A percentile compares a stretch with the other conserved stretches of the same genome.
Evolutionary conservation across 2,888 invertebrate genomes (phyloP).

Genomic region (Nemotelus nigrinus): DNA sequence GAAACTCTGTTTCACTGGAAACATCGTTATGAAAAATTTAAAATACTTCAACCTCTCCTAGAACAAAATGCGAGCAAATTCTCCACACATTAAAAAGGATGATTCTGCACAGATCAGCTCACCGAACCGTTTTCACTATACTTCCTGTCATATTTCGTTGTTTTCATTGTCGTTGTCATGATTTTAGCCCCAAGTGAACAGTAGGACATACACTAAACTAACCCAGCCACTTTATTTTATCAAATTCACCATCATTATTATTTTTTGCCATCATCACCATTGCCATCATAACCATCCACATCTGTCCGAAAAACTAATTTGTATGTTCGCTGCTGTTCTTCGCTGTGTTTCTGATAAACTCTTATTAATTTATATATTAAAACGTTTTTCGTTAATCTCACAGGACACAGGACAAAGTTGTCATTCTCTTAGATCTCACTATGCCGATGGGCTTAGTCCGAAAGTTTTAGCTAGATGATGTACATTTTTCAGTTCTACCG

Average conservation of each 20-base stretch:
- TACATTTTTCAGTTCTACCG: slow-evolving; percentile 20
- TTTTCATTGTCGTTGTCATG: neutral
- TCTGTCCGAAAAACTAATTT: slow-evolving; percentile 23
- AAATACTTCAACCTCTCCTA: too few relatives aligned
- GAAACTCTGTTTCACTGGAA: too few relatives aligned
- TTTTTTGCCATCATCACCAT: too few relatives aligned
- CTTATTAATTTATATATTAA: slow-evolving; percentile 35
- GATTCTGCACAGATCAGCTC: too few relatives aligned
- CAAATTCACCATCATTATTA: too few relatives aligned
- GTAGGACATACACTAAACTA: neutral
- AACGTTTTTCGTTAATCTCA: slow-evolving; percentile 19
- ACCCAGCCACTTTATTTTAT: neutral
- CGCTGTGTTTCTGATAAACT: slow-evolving; percentile 14
- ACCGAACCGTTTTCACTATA: slow-evolving; percentile 23
- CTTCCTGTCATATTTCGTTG: slow-evolving; percentile 27
- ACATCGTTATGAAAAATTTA: too few relatives aligned
- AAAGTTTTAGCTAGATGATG: neutral
- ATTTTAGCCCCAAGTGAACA: slow-evolving; percentile 6
- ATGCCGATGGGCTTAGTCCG: neutral
- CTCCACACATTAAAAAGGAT: too few relatives aligned
- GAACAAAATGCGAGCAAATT: too few relatives aligned
- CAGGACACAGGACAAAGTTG: slow-evolving; percentile 13
- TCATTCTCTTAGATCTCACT: neutral
- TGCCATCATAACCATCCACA: neutral
- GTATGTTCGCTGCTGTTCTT: neutral